Percentiles rank a stretch among this genome's conserved stretches.
Conservation (phyloP, 2,888 invertebrate species). For the Augiades crinisus region DNA sequence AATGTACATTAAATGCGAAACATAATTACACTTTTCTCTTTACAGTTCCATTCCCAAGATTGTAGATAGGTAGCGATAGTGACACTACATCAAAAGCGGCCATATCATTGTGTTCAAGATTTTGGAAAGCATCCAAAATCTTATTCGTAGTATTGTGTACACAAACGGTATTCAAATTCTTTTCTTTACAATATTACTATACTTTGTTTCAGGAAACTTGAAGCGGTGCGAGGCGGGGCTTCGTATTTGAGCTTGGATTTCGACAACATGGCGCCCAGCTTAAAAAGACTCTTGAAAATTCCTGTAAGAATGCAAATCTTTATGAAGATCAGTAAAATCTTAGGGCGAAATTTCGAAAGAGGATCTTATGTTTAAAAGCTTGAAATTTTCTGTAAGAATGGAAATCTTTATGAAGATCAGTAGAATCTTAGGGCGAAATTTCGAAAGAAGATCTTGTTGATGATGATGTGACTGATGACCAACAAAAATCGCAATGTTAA, state of each 20-base stretch:
- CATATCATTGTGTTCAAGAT: conserved; percentile 36
- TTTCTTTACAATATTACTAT: conserved; percentile 40
- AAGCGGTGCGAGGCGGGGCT: background rate
- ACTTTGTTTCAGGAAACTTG: conserved; percentile 45
- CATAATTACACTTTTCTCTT: background rate
- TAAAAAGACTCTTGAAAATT: conserved; percentile 11
- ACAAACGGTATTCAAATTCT: conserved; percentile 25
- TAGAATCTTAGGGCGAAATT: background rate
- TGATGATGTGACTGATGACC: background rate
- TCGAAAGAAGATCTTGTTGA: background rate
- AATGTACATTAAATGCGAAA: too few relatives aligned
- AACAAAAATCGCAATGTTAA: background rate
- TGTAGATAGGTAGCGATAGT: conserved; percentile 30
- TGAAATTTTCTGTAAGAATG: background rate
- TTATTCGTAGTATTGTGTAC: background rate
- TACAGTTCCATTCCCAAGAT: conserved; percentile 29
- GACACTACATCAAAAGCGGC: conserved; percentile 37
- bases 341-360: too few relatives aligned
- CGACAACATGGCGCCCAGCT: conserved; percentile 11
- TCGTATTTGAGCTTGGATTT: conserved; percentile 9
- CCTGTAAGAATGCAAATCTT: background rate
- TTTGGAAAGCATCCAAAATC: conserved; percentile 20
- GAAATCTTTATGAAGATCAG: background rate
- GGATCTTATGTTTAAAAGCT: too few relatives aligned
- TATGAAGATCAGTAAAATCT: background rate